Evolutionary conservation across 2,888 invertebrate species (phyloP), one percentile per base, ranked within the genome.

Genomic region (Cosmia trapezina): DNA sequence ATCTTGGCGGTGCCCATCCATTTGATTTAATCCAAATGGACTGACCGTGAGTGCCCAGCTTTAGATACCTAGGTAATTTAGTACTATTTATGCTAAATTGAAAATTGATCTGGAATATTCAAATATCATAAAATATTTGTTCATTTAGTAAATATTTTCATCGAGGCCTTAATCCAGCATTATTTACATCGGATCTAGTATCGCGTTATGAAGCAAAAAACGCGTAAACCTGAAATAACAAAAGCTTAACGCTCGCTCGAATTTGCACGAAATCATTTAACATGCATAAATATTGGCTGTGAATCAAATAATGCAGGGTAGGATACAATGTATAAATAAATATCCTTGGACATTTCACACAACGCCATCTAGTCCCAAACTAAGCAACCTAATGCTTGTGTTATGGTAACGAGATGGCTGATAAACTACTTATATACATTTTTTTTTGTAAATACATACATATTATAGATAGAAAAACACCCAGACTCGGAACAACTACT

Each of bases 181-280:
- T 61, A 79, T 65, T 74, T 56, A 65, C 53, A 66, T 54, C 37
- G 14, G 47, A 57, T 57, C 28, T 64, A 51, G 12, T n/a, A 62
- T 37, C 22, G 9, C 47, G 43, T 75, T 62, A 53, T 68, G 68
- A 56, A 68, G 54, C 54, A 79, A 68, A 79, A 78, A 69, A 70
- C 37, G 37, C 56, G 17, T 69, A 57, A 68, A 53, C 54, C 68
- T 75, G 70, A 73, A 66, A 70, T 69, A 75, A 80, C 61, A 80
- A 54, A 73, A 53, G 68, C 54, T 51, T 78, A 78, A 64, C 62
- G 62, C 41, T 33, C 51, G 61, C 51, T 66, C 33, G 73, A 72
- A 41, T 72, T 78, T 65, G 37, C 45, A 47, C 60, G 19, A 59
- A 63, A 63, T 61, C 47, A 78, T 28, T 28, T 12, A 66, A 62